phyloP scores from a whole-genome alignment of 2,113 vertebrate genomes.

The Uropsilus gracilis region DNA sequence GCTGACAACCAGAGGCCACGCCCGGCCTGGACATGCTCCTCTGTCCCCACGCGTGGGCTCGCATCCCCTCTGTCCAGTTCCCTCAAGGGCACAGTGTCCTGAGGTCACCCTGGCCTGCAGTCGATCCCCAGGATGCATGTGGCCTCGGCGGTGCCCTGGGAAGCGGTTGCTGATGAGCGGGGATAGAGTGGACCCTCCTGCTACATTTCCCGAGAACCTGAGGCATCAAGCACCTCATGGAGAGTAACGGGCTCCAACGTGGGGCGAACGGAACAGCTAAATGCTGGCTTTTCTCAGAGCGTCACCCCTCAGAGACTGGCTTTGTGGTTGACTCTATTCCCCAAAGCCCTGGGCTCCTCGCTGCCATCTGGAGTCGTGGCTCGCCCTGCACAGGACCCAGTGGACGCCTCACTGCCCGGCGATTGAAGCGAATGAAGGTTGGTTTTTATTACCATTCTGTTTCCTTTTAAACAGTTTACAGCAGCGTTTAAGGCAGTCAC shows the following conservation, averaged over 20 bases:
- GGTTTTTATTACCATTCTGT: background rate
- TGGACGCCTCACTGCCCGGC: background rate
- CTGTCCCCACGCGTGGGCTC: no score
- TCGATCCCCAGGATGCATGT: background rate
- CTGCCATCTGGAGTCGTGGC: no score
- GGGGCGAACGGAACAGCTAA: background rate
- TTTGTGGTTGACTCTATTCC: background rate
- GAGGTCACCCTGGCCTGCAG: no score
- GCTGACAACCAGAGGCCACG: no score
- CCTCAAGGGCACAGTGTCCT: no score
- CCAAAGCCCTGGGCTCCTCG: no score
- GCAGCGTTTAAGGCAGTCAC: background rate
- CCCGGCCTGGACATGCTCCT: no score
- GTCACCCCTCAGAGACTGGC: background rate
- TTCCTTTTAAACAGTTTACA: background rate
- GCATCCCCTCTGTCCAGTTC: no score
- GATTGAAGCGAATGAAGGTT: conserved; percentile 11
- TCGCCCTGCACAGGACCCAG: no score
- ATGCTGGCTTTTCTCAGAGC: background rate
- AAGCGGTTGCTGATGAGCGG: background rate
- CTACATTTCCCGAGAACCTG: conserved; percentile 36
- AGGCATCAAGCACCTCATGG: conserved; percentile 52
- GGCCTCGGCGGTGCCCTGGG: background rate
- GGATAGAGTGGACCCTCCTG: background rate
- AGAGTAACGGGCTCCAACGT: conserved; percentile 48